These are phyloP conservation scores for Sisyra terminalis DNA, from an alignment of 2,888 invertebrate species.

Conservation along the genomic window DNA sequence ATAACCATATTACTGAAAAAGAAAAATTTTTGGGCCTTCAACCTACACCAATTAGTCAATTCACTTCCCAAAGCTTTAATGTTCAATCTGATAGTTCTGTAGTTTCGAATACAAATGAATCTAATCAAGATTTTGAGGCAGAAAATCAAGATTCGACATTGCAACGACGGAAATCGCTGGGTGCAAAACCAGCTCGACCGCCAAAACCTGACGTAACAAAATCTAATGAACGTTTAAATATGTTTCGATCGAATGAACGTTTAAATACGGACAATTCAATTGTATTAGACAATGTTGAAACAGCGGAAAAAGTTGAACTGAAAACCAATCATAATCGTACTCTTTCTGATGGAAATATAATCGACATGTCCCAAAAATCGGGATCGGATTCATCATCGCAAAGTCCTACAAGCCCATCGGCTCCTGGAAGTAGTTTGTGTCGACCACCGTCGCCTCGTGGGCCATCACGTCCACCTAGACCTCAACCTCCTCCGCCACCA, in stretches of 20 bases:
- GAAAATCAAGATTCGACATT: slow-evolving; percentile 18
- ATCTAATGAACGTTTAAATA: slow-evolving; percentile 9
- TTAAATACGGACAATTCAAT: slow-evolving; percentile 7
- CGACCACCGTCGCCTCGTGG: slow-evolving; percentile 9
- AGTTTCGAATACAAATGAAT: slow-evolving; percentile 15
- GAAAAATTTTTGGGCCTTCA: slow-evolving; percentile 24
- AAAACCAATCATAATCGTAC: slow-evolving; percentile 24
- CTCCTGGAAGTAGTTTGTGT: slow-evolving; percentile 4
- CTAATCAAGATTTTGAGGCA: slow-evolving; percentile 18
- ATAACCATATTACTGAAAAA: slow-evolving; percentile 25
- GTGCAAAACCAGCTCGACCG: slow-evolving; percentile 20
- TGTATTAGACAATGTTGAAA: slow-evolving; percentile 5
- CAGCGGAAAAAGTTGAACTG: slow-evolving; percentile 17
- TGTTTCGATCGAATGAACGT: slow-evolving; percentile 14
- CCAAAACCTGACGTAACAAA: slow-evolving; percentile 18
- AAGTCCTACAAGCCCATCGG: slow-evolving; percentile 13
- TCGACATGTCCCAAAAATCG: slow-evolving; percentile 17
- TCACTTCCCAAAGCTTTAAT: not conserved
- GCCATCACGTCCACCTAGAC: slow-evolving; percentile 13
- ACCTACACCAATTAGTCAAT: slow-evolving; percentile 7
- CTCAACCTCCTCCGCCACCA: slow-evolving; percentile 27
- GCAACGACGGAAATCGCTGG: slow-evolving; percentile 14
- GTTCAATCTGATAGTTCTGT: slow-evolving; percentile 9
- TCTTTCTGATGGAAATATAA: slow-evolving; percentile 27
- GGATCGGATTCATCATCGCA: slow-evolving; percentile 9